Conservation (phyloP, 2,113 vertebrate genomes). For the Aspiorhynchus laticeps region DNA sequence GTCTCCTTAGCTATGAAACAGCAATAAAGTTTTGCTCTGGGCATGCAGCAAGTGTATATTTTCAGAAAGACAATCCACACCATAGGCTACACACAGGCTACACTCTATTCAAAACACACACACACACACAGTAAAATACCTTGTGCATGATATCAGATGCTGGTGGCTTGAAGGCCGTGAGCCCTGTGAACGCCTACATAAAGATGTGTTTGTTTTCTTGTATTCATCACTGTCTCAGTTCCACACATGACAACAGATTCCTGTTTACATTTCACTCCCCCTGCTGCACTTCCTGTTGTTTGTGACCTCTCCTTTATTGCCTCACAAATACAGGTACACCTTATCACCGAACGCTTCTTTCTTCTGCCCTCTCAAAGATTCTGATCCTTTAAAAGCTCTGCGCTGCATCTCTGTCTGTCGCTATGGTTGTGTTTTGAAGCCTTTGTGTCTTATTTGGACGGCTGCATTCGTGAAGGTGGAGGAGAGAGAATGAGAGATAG, state of each 20-base stretch:
- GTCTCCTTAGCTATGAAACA: background rate
- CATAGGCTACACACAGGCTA: slow-evolving; percentile 7
- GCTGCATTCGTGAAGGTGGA: slow-evolving; percentile 33
- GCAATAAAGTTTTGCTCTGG: background rate
- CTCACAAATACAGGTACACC: slow-evolving; percentile 62
- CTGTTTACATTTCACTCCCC: slow-evolving; percentile 63
- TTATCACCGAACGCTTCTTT: slow-evolving; percentile 47
- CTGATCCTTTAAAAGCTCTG: slow-evolving; percentile 17
- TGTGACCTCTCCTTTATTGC: slow-evolving; percentile 60
- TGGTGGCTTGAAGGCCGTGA: slow-evolving; percentile 62
- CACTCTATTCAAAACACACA: background rate
- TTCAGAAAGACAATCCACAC: background rate
- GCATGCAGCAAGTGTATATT: background rate
- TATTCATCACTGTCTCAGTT: slow-evolving; percentile 49
- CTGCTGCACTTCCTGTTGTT: slow-evolving; percentile 70
- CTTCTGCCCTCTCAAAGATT: slow-evolving; percentile 48
- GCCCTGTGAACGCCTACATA: slow-evolving; percentile 59
- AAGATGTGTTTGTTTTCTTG: slow-evolving; percentile 58
- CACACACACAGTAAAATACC: slow-evolving; percentile 50
- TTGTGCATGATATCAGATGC: slow-evolving; percentile 70
- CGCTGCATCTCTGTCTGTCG: slow-evolving; percentile 21
- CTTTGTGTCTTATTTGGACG: slow-evolving; percentile 44
- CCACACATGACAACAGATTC: slow-evolving; percentile 69
- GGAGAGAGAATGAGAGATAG: slow-evolving; percentile 53
- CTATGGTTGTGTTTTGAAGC: slow-evolving; percentile 58